phyloP scores from a whole-genome alignment of 2,888 invertebrate species.

The Thecophora atra region DNA sequence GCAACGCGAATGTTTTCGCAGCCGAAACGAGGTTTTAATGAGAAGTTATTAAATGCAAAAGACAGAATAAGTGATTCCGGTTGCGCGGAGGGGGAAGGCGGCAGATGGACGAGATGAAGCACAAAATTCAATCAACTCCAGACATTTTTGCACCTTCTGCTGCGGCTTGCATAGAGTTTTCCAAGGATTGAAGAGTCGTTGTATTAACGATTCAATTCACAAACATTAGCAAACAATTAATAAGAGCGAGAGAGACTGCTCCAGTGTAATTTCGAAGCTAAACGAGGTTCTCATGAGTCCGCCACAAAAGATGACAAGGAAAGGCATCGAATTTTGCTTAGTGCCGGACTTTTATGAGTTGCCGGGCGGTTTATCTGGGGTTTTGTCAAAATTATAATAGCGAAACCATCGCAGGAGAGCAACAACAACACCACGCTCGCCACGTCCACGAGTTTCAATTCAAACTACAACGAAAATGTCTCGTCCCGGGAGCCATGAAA shows the following conservation, averaged over 20 bases:
- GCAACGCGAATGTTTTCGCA: not conserved
- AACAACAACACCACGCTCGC: not conserved
- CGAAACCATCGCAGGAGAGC: not conserved
- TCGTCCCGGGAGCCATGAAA: constrained; percentile 1
- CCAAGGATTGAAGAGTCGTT: too few species aligned
- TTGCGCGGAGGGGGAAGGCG: not conserved
- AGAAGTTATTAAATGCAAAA: not conserved
- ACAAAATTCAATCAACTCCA: not conserved
- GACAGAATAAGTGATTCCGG: not conserved
- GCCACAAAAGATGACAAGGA: constrained; percentile 22
- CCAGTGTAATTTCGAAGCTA: not conserved
- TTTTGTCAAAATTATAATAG: constrained; percentile 2
- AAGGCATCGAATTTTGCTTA: constrained; percentile 7
- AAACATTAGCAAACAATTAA: not conserved
- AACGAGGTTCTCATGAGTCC: constrained; percentile 9
- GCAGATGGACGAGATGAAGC: not conserved
- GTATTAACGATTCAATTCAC: too few species aligned
- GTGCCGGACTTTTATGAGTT: constrained; percentile 12
- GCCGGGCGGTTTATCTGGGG: not conserved
- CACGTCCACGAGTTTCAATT: constrained; percentile 14
- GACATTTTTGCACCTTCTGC: too few species aligned
- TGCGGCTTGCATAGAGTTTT: too few species aligned
- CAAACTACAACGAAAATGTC: constrained; percentile 17
- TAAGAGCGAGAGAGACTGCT: not conserved
- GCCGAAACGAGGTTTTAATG: constrained; percentile 10